Evolutionary conservation across 2,113 vertebrate genomes (phyloP).

Genomic region (Rousettus leschenaultii): DNA sequence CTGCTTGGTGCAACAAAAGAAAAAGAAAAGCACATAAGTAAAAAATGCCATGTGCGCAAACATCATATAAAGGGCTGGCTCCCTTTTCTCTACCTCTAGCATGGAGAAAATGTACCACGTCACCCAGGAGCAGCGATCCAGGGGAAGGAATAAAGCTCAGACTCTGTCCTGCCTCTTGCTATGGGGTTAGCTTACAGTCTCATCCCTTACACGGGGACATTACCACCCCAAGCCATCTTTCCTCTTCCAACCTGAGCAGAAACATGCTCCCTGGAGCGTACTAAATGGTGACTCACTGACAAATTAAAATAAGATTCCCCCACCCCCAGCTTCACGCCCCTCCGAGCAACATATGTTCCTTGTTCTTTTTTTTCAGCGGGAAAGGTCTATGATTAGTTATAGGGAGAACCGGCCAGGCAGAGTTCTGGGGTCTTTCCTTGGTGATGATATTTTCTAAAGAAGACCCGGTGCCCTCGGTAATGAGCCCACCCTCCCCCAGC

Average conservation of each 20-base stretch:
- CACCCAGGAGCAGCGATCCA: background rate
- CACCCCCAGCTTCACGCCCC: conserved; percentile 24
- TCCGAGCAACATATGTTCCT: conserved; percentile 48
- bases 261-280: background rate
- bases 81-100: background rate
- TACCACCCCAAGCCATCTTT: background rate
- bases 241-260: conserved; percentile 18
- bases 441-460: background rate
- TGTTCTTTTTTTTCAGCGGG: conserved; percentile 41
- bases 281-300: conserved; percentile 40
- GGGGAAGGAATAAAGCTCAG: background rate
- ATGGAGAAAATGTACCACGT: background rate
- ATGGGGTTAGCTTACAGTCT: background rate
- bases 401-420: background rate
- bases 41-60: background rate
- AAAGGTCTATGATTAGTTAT: background rate
- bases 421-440: background rate
- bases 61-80: background rate
- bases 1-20: background rate
- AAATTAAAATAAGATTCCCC: conserved; percentile 54
- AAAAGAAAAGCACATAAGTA: background rate
- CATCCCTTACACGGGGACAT: background rate
- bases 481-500: background rate
- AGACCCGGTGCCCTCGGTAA: background rate
- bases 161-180: background rate